Evolutionary conservation across 2,797 vertebrate species (phyloP), one percentile per base, ranked within the genome.

Genomic region (Micropoecilia bifurca): DNA sequence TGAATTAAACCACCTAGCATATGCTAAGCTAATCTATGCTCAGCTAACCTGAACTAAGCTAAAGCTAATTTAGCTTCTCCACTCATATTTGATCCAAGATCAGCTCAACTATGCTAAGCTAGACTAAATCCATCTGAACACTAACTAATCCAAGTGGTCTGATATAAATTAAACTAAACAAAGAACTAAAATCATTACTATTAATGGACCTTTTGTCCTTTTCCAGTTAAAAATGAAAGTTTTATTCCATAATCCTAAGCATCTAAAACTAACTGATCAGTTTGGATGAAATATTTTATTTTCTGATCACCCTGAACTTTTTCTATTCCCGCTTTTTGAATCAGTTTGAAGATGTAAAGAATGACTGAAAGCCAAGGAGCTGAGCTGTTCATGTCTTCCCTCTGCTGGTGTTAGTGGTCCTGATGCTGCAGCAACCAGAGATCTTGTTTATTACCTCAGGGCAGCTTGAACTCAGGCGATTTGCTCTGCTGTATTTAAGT

Each of bases 391-490:
- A 33, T 63, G 16, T 61, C 7, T 61, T 16, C 13, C 13, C 28
- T 36, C 30, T 63, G 47, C n/a, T 75, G 71, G 30, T 25, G 22
- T 75, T 68, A 41, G 28, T 72, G 2, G 33, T 13, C 79, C 83
- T 81, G 80, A 75, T 77, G 61, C 85, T 76, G 74, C 73, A 1
- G 83, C 39, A 39, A 6, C 73, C 4, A 22, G 1, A 43, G 66
- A n/a, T 10, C 22, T 43, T 50, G 75, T 88, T 84, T 50, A 84
- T 89, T 61, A 80, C 89, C 80, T 63, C 85, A 74, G 36, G 75
- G 50, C 48, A 6, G 43, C 78, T 77, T 66, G 74, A 75, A 73
- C 82, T 71, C 36, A 33, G 73, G 57, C 55, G 84, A 80, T 57
- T 59, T 80, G 79, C 86, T 87, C 78, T 7, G 76, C 22, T 73